Base-by-base conservation (phyloP, 2,797 vertebrate genomes). In the Lindbergichthys nudifrons region DNA sequence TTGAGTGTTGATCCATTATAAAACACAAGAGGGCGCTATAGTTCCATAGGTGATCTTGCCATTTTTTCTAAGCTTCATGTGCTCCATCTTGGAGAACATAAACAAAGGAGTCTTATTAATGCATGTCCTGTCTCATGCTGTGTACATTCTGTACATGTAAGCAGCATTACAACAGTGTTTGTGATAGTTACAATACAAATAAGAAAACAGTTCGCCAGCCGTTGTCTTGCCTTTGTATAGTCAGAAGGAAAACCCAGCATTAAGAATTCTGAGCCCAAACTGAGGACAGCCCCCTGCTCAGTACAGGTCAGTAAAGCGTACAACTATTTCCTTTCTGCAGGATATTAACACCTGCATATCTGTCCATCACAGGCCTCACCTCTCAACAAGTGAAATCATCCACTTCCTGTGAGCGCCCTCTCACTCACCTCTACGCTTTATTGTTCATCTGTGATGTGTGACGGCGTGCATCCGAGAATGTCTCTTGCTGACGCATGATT, bases 371-470 rank as follows among this genome's bases (percentile, higher is more conserved):
- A 70, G 71, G 62, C 83, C 79, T 76, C 89, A 46, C 77, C 77
- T 83, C 79, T 84, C 80, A 77, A 69, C 82, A 54, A 71, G 76
- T 85, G 70, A 80, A 90, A 92, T 87, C 86, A 84, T 80, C 86
- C 84, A 87, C 87, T 90, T 91, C 91, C 90, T 92, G 86, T 58
- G 71, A 66, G 77, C 56, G 75, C 84, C 87, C 88, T 81, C 84
- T 86, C 62, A 6, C 86, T 89, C 85, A 85, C 89, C 87, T 75
- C 71, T 41, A 70, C 1, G 65, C 68, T 84, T 92, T 86, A 92
- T 91, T 93, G 88, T 90, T 89, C 86, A 87, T 92, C 85, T 82
- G 66, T 54, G 88, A 92, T 93, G 93, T 90, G 89, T 85, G 85
- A 86, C 87, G 73, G 91, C 79, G 88, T 85, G 88, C 83, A 57